Conservation (phyloP, 2,888 invertebrate species). For the Malthinus flaveolus region DNA sequence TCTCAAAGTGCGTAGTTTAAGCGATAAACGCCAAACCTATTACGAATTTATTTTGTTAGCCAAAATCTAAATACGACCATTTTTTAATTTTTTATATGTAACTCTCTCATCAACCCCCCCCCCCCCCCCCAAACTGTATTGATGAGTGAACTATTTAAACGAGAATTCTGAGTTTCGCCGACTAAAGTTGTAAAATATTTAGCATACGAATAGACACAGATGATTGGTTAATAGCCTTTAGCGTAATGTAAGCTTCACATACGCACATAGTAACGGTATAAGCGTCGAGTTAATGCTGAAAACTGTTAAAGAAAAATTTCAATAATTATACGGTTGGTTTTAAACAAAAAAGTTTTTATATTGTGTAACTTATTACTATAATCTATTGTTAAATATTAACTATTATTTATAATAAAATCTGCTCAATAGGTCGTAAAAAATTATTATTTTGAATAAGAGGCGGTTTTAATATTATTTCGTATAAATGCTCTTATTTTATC, state of each 20-base stretch:
- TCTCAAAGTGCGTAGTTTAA: too few species aligned
- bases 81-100: too few species aligned
- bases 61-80: too few species aligned
- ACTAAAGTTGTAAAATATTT: too few species aligned
- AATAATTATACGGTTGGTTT: constrained; percentile 26
- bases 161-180: too few species aligned
- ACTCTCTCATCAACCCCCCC: too few species aligned
- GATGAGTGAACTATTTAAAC: too few species aligned
- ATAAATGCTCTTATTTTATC: neutral
- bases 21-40: too few species aligned
- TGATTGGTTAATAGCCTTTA: constrained; percentile 25
- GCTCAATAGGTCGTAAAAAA: neutral
- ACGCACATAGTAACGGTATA: constrained; percentile 24
- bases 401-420: neutral
- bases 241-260: constrained; percentile 22
- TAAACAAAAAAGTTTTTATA: constrained; percentile 19
- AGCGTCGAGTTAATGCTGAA: constrained; percentile 17
- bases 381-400: constrained; percentile 27
- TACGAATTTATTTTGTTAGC: too few species aligned
- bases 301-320: constrained; percentile 26
- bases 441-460: neutral
- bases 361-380: constrained; percentile 27
- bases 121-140: too few species aligned
- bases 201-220: neutral
- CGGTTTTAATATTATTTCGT: neutral